A percentile compares a stretch with the other conserved stretches of the same genome.
Conservation (phyloP, 1,140 invertebrate species). For the Drosophila ironensis region DNA sequence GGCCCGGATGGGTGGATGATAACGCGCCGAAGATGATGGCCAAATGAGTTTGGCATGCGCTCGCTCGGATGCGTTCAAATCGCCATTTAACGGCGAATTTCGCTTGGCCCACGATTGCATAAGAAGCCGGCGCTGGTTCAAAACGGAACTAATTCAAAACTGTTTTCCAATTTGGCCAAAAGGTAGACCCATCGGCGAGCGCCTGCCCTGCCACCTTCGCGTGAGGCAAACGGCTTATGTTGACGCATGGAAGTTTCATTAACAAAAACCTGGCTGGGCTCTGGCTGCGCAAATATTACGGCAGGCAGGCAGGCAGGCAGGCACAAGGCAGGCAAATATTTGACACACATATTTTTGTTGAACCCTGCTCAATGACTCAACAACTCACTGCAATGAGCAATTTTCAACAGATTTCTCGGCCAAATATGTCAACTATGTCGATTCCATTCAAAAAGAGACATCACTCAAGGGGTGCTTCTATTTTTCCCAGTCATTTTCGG, state of each 20-base stretch:
- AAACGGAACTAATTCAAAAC: constrained; percentile 66
- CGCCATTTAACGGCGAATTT: constrained; percentile 42
- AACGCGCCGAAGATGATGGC: constrained; percentile 30
- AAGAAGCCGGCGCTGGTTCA: constrained; percentile 42
- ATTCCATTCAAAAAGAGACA: constrained; percentile 6
- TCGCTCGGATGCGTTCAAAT: constrained; percentile 46
- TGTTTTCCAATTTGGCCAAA: constrained; percentile 11
- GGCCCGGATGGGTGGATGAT: constrained; percentile 41
- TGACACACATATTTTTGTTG: constrained; percentile 44
- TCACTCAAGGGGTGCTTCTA: background rate
- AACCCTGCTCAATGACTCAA: constrained; percentile 52
- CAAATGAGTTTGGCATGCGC: constrained; percentile 32
- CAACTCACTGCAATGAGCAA: constrained; percentile 26
- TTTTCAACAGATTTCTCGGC: constrained; percentile 9
- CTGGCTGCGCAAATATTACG: constrained; percentile 31
- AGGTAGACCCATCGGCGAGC: constrained; percentile 5
- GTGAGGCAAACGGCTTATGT: background rate
- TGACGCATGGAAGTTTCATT: constrained; percentile 29
- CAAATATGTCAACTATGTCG: constrained; percentile 20
- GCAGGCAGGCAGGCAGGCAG: constrained; percentile 37
- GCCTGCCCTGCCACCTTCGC: background rate
- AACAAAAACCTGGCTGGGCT: too few species aligned
- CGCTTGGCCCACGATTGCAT: constrained; percentile 63
- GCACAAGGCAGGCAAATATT: constrained; percentile 62
- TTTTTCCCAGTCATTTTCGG: background rate